phyloP scores from a whole-genome alignment of 1,140 invertebrate species.

The Penaeus chinensis region DNA sequence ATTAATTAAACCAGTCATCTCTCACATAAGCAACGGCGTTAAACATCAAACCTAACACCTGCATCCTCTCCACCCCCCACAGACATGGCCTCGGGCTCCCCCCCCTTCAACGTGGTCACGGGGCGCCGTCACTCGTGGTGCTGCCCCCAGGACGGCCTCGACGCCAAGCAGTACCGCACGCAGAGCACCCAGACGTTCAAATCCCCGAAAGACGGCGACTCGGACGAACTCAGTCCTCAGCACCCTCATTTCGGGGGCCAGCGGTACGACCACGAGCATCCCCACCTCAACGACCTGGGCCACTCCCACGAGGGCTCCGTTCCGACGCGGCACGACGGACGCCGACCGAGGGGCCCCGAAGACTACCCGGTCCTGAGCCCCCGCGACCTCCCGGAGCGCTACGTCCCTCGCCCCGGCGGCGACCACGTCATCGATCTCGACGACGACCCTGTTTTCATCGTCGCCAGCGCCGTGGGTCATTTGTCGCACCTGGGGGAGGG shows the following conservation, averaged over 20 bases:
- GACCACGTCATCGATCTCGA: neutral
- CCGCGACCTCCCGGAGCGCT: neutral
- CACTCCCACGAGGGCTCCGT: too few relatives aligned
- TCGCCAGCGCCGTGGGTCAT: neutral
- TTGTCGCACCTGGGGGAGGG: too few relatives aligned
- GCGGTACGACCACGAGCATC: too few relatives aligned
- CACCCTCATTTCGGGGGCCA: neutral
- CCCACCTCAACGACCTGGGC: too few relatives aligned
- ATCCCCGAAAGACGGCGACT: neutral
- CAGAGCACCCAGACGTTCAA: slow-evolving; percentile 47
- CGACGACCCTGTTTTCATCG: neutral
- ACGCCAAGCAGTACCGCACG: slow-evolving; percentile 38
- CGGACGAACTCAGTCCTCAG: neutral
- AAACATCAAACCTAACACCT: neutral
- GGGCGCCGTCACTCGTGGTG: slow-evolving; percentile 37
- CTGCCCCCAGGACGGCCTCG: slow-evolving; percentile 23
- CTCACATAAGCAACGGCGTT: neutral
- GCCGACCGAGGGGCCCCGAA: neutral
- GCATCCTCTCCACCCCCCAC: neutral
- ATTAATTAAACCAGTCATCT: too few relatives aligned
- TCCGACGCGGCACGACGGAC: too few relatives aligned
- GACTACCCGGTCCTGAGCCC: neutral
- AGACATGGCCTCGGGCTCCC: neutral
- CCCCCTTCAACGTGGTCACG: neutral
- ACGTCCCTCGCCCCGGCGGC: neutral